phyloP scores from a whole-genome alignment of 2,888 invertebrate genomes.

The Drosophila setosimentum region DNA sequence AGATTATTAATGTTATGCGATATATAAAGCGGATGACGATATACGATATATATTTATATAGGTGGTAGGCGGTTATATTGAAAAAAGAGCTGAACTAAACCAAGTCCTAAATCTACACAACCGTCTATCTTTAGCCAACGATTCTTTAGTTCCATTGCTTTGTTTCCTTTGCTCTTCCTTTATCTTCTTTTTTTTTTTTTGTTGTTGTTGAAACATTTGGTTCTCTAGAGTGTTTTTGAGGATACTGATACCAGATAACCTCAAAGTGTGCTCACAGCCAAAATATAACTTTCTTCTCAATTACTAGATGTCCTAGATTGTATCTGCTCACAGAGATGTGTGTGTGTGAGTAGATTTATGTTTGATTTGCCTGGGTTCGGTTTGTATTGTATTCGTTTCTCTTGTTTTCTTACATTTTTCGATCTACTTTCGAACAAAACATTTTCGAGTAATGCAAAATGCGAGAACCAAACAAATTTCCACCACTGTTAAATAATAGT shows the following conservation, averaged over 20 bases:
- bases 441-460: conserved; percentile 27
- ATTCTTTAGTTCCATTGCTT: conserved; percentile 16
- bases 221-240: conserved; percentile 17
- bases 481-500: conserved; percentile 34
- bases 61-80: conserved; percentile 25
- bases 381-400: conserved; percentile 44
- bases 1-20: conserved; percentile 11
- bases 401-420: conserved; percentile 26
- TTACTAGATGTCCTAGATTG: conserved; percentile 13
- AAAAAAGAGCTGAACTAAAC: conserved; percentile 23
- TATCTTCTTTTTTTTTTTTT: not conserved
- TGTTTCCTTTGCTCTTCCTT: conserved; percentile 21
- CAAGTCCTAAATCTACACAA: conserved; percentile 1
- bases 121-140: conserved; percentile 12
- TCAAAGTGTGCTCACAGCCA: conserved; percentile 13
- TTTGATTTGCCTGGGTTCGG: conserved; percentile 79
- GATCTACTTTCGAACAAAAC: conserved; percentile 29
- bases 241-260: conserved; percentile 4
- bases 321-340: conserved; percentile 11
- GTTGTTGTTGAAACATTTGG: too few relatives aligned
- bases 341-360: conserved; percentile 52
- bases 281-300: conserved; percentile 20
- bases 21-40: conserved; percentile 13
- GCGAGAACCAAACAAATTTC: conserved; percentile 34
- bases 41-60: conserved; percentile 14